Evolutionary conservation across 1,140 invertebrate genomes (phyloP).

Genomic region (Thaumetopoea pityocampa): DNA sequence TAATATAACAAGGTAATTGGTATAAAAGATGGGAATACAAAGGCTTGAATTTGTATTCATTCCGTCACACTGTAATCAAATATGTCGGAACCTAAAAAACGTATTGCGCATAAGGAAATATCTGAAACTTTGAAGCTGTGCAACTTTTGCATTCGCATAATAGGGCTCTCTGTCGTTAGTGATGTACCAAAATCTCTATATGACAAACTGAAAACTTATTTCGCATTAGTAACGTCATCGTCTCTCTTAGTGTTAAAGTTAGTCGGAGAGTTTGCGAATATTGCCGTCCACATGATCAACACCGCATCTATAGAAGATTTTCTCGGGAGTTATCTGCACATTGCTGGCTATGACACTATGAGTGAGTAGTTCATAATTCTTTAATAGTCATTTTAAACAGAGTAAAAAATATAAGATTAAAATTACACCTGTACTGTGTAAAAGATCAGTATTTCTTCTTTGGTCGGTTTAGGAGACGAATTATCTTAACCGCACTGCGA

Average conservation of each 20-base stretch:
- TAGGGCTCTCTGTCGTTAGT: conserved; percentile 46
- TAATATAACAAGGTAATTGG: neutral
- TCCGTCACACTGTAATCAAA: neutral
- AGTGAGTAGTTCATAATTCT: conserved; percentile 31
- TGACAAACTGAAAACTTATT: conserved; percentile 20
- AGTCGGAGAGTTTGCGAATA: conserved; percentile 38
- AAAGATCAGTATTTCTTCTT: no score
- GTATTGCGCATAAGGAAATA: conserved; percentile 40
- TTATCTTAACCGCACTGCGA: no score
- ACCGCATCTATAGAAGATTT: conserved; percentile 43
- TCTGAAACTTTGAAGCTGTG: conserved; percentile 39
- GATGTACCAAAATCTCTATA: conserved; percentile 24
- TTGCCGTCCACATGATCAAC: conserved; percentile 31
- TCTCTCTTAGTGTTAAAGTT: conserved; percentile 35
- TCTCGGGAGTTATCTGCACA: conserved; percentile 44
- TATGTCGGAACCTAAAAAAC: conserved; percentile 7
- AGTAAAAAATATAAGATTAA: neutral
- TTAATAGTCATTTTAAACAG: neutral
- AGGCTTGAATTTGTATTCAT: neutral
- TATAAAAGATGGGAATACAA: conserved; percentile 1
- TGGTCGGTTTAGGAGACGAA: no score
- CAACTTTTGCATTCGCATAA: conserved; percentile 43
- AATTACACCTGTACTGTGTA: neutral
- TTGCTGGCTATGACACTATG: conserved; percentile 53
- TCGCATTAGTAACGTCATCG: conserved; percentile 31